Evolutionary conservation across 2,797 vertebrate genomes (phyloP), one percentile per base, ranked within the genome.

Genomic region (Basileuterus tristriatus): DNA sequence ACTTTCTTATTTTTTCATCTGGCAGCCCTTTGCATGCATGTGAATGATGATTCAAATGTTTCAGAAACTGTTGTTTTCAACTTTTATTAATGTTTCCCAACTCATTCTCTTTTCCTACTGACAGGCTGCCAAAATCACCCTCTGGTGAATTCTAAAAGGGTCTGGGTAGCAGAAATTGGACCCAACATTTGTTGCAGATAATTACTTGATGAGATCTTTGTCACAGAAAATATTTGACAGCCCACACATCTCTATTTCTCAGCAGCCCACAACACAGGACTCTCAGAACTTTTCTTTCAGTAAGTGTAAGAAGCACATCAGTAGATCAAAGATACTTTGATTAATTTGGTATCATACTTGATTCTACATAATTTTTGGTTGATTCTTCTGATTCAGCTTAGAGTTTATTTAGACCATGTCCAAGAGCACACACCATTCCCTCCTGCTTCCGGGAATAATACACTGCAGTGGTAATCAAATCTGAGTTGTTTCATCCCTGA

Each of bases 11-110:
- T 92, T 96, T 88, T 70, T 96, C 76, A 84, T 94, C 85, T 95
- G 89, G 59, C 62, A 94, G 55, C 75, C 76, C 59, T 96, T 95
- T 8, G 7, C 83, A 86, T 90, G 49, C 62, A 79, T 76, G 89
- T 88, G 96, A 96, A 96, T 86, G 88, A 95, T 5, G 41, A 96
- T 89, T 96, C 89, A 93, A 96, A 97, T 93, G 58, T 62, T 84
- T 87, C 89, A 90, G 89, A 96, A 96, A 81, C 83, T 91, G 87
- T 87, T 95, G 81, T 97, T 97, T 98, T 97, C 95, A 95, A 96
- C 80, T 94, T 97, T 96, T 97, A 96, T 97, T 97, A 97, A 96
- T 95, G 86, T 98, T 98, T 97, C 83, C 71, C 49, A 91, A 96
- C 74, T 95, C 86, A 88, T 96, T 96, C 90, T 90, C 91, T 71